phyloP scores from a whole-genome alignment of 1,140 invertebrate species.

The Penaeus chinensis region DNA sequence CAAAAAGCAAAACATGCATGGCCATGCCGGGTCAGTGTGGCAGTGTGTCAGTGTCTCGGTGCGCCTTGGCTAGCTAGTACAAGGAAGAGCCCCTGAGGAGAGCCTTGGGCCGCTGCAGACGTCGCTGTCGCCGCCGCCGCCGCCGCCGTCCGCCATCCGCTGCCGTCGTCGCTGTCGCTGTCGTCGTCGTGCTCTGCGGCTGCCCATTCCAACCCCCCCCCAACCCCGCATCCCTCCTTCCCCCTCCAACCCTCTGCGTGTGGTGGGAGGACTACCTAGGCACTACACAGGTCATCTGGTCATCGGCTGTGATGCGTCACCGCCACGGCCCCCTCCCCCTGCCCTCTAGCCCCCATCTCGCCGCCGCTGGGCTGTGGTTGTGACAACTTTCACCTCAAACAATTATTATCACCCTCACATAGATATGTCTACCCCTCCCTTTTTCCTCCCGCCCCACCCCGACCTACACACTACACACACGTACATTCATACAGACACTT shows the following conservation, averaged over 20 bases:
- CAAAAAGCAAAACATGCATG: too few relatives aligned
- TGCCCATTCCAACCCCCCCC: slow-evolving; percentile 26
- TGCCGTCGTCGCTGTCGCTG: neutral
- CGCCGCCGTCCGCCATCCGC: slow-evolving; percentile 6
- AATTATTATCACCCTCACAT: slow-evolving; percentile 9
- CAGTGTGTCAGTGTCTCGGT: slow-evolving; percentile 45
- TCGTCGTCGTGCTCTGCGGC: neutral
- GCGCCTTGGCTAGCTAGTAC: slow-evolving; percentile 45
- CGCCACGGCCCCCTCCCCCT: slow-evolving; percentile 39
- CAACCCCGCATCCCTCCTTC: neutral
- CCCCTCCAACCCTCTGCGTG: neutral
- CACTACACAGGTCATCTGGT: slow-evolving; percentile 52
- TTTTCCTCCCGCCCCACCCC: too few relatives aligned
- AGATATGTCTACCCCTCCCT: slow-evolving; percentile 27
- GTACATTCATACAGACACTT: too few relatives aligned
- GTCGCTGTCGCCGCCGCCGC: neutral
- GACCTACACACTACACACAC: too few relatives aligned
- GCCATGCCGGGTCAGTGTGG: slow-evolving; percentile 22
- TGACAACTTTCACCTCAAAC: slow-evolving; percentile 44
- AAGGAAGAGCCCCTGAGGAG: slow-evolving; percentile 21
- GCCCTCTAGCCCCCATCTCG: slow-evolving; percentile 7
- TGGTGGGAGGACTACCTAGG: neutral
- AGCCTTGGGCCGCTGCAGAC: slow-evolving; percentile 33
- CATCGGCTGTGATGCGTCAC: slow-evolving; percentile 57
- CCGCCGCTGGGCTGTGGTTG: slow-evolving; percentile 53